phyloP scores from a whole-genome alignment of 2,797 vertebrate genomes.

The Spheniscus humboldti region DNA sequence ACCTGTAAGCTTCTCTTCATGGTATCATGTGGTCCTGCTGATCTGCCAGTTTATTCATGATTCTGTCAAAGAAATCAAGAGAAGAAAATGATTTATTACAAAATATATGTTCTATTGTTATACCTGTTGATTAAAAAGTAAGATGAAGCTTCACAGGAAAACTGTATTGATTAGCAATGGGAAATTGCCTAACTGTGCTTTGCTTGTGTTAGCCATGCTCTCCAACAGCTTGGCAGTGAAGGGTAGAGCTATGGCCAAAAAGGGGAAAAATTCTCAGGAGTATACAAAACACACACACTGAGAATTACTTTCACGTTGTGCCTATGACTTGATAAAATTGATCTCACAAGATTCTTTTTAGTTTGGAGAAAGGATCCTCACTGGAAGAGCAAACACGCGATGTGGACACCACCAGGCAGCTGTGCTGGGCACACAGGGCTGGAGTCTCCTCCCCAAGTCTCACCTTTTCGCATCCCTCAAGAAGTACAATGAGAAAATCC shows the following conservation, averaged over 20 bases:
- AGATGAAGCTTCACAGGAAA: not conserved
- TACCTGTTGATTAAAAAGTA: not conserved
- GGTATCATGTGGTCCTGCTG: conserved; percentile 98
- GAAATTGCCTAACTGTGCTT: not conserved
- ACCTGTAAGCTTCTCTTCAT: conserved; percentile 99
- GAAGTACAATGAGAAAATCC: not conserved
- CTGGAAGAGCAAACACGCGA: not conserved
- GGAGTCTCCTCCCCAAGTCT: not conserved
- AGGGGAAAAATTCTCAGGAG: not conserved
- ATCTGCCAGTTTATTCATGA: conserved; percentile 98
- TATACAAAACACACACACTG: not conserved
- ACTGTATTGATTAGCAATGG: not conserved
- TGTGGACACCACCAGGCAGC: not conserved
- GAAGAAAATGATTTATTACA: not conserved
- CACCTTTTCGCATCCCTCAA: not conserved
- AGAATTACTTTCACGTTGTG: not conserved
- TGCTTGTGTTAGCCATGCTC: not conserved
- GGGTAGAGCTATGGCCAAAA: not conserved
- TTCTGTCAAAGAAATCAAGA: conserved; percentile 79
- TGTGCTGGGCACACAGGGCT: not conserved
- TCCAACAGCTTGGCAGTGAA: not conserved
- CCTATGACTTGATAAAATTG: not conserved
- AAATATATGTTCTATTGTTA: not conserved
- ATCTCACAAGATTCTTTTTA: not conserved
- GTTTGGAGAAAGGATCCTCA: not conserved